Conservation (phyloP, 1,140 invertebrate genomes). For the Trachelipus rathkii region DNA sequence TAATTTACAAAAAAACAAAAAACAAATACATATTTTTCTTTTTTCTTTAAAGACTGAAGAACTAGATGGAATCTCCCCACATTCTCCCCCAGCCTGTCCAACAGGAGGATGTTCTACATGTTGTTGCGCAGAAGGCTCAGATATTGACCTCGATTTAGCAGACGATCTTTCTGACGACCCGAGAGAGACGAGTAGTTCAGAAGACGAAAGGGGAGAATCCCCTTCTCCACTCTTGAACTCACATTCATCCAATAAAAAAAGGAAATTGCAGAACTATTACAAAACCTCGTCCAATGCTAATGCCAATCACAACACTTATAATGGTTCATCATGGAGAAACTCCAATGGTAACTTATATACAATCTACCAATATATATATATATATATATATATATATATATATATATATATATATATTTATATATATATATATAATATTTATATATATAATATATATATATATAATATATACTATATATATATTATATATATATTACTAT, state of each 20-base stretch:
- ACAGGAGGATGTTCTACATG: neutral
- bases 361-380: constrained; percentile 26
- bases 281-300: neutral
- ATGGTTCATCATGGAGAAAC: neutral
- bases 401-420: neutral
- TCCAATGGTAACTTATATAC: neutral
- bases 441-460: constrained; percentile 33
- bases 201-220: neutral
- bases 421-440: neutral
- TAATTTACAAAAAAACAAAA: too few relatives aligned
- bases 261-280: neutral
- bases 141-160: constrained; percentile 1
- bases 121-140: neutral
- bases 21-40: neutral
- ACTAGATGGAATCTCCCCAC: neutral
- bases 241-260: neutral
- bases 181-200: neutral
- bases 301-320: neutral
- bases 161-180: neutral
- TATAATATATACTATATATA: constrained; percentile 29
- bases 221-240: neutral
- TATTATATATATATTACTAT: constrained; percentile 21
- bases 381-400: constrained; percentile 13
- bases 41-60: neutral
- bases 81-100: neutral